Evolutionary conservation across 2,797 vertebrate genomes (phyloP), one percentile per base, ranked within the genome.

Genomic region (Acanthopagrus latus): DNA sequence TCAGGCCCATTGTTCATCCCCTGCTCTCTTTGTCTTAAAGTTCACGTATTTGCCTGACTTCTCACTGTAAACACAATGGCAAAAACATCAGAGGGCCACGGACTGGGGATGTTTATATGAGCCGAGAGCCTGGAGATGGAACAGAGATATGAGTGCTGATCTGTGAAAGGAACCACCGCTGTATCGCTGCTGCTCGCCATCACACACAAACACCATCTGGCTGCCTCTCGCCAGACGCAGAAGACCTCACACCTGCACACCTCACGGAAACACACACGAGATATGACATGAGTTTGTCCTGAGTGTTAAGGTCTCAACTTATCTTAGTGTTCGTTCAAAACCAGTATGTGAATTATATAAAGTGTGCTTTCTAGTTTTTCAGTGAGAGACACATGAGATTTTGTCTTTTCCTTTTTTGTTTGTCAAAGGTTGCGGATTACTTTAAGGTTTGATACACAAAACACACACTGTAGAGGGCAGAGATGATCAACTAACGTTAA

Each of bases 61-160:
- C 88, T 93, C 88, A 86, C 88, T 93, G 92, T 94, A 93, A 94
- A 94, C 90, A 94, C 89, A 91, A 91, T 89, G 91, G 92, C 79
- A 21, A 83, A 90, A 87, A 94, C 93, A 93, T 93, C 94, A 94
- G 90, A 94, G 91, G 88, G 81, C 88, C 67, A 57, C 69, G 83
- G 79, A 85, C 89, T 86, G 74, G 91, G 91, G 91, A 93, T 94
- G 94, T 94, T 94, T 94, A 94, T 84, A 91, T 67, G 91, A 93
- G 87, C 88, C 3, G 79, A 90, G 92, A 89, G 91, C 82, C 87
- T 92, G 90, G 92, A 94, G 92, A 93, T 92, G 91, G 90, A 94
- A 91, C 89, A 86, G 88, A 94, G 93, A 94, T 94, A 94, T 70
- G 85, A 91, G 92, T 79, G 84, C 89, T 92, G 89, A 93, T 94